Evolutionary conservation across 1,140 invertebrate species (phyloP), one percentile per base, ranked within the genome.

Genomic region (Carposina sasakii): DNA sequence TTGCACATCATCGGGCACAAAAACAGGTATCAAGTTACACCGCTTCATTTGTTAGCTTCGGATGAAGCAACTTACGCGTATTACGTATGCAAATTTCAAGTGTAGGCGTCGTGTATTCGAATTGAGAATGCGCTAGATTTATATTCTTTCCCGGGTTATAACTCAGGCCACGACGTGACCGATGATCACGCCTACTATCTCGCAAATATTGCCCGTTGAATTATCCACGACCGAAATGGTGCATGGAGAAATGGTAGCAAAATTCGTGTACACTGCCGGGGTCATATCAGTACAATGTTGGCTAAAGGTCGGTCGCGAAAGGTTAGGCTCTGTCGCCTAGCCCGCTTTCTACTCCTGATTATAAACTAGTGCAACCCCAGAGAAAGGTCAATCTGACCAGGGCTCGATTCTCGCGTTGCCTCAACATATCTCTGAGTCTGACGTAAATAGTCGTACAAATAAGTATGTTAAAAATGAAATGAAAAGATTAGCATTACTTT

Each of bases 141-240:
- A 76, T 79, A n/a, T 70, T 68, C 53, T 48, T 69, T 64, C 63
- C 67, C 56, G 57, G 63, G 60, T 72, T 67, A 74, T 78, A 78
- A 76, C 70, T 79, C 60, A 70, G 67, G 49, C 57, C 63, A 71
- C 76, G 78, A 78, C 76, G 75, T 78, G 76, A 81, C 75, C 74
- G 67, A 79, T 81, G 64, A 63, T 79, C 74, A 77, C 77, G 74
- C 74, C 71, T 68, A 74, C 73, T n/a, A n/a, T n/a, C n/a, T 48
- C 52, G 46, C 49, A 60, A 54, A 60, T 59, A 53, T 54, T 60
- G 63, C 59, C 54, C 9, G 36, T n/a, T 39, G 36, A 39, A 20
- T 21, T 39, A 39, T 39, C 36, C 36, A 39, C 19, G 16, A 39
- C 20, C 17, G 20, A 28, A 28, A 28, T 12, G 6, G 12, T 12